phyloP scores from a whole-genome alignment of 2,797 vertebrate genomes.

The Epinephelus malabaricus region DNA sequence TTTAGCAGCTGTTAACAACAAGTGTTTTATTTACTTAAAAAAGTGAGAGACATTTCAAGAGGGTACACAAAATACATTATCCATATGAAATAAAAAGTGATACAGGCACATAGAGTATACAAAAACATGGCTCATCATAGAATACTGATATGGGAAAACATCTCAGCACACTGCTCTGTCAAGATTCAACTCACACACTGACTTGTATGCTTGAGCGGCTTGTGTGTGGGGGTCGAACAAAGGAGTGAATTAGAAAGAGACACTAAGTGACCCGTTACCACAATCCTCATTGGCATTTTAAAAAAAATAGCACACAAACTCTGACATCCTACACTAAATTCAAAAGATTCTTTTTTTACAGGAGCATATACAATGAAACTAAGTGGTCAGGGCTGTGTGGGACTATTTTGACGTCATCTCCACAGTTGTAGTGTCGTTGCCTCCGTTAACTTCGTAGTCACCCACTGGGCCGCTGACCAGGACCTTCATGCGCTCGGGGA shows the following conservation, averaged over 20 bases:
- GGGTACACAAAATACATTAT: slow-evolving; percentile 76
- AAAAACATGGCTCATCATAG: slow-evolving; percentile 78
- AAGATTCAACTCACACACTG: slow-evolving; percentile 12
- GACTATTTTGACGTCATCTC: slow-evolving; percentile 94
- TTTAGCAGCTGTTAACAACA: slow-evolving; percentile 46
- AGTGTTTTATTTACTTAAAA: slow-evolving; percentile 86
- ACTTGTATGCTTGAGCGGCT: slow-evolving; percentile 34
- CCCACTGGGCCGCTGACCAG: slow-evolving; percentile 93
- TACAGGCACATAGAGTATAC: slow-evolving; percentile 70
- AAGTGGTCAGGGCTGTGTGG: not conserved
- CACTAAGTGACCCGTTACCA: slow-evolving; percentile 48
- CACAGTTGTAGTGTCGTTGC: slow-evolving; percentile 88
- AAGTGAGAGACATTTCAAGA: slow-evolving; percentile 74
- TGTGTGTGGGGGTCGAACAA: slow-evolving; percentile 48
- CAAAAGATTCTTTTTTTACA: slow-evolving; percentile 64
- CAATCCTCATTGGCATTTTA: slow-evolving; percentile 55
- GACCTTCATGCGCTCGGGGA: slow-evolving; percentile 93
- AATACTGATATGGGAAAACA: slow-evolving; percentile 79
- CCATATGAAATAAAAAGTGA: slow-evolving; percentile 73
- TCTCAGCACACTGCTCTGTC: slow-evolving; percentile 44
- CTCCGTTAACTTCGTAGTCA: slow-evolving; percentile 92
- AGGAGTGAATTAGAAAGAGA: slow-evolving; percentile 53
- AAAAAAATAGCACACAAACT: slow-evolving; percentile 54
- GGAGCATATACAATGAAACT: slow-evolving; percentile 59
- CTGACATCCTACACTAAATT: slow-evolving; percentile 57